Percentiles rank a stretch among this genome's conserved stretches.
phyloP scores from a whole-genome alignment of 2,888 invertebrate species.

The Sympetrum striolatum region DNA sequence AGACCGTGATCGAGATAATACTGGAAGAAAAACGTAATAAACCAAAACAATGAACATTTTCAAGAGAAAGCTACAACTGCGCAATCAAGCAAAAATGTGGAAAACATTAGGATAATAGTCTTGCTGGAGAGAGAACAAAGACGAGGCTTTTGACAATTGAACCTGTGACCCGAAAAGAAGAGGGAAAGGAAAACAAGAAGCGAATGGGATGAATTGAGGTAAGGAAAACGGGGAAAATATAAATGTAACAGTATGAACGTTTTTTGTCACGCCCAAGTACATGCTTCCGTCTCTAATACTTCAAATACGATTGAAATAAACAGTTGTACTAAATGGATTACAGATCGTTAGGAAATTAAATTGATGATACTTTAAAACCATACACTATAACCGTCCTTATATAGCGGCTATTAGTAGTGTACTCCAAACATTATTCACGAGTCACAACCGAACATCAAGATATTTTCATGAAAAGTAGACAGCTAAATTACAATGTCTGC shows the following conservation, averaged over 20 bases:
- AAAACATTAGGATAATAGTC: background rate
- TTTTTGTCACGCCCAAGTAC: background rate
- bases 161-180: background rate
- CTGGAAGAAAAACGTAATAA: background rate
- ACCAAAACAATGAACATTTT: background rate
- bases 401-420: too few species aligned
- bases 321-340: too few species aligned
- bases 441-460: too few species aligned
- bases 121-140: background rate
- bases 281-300: too few species aligned
- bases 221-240: background rate
- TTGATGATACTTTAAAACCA: too few species aligned
- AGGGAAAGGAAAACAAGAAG: background rate
- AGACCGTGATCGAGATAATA: too few species aligned
- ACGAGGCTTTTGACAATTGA: background rate
- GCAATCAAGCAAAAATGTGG: background rate
- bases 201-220: background rate
- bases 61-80: background rate
- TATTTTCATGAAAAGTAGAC: too few species aligned
- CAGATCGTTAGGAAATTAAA: too few species aligned
- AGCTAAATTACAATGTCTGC: too few species aligned
- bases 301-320: too few species aligned
- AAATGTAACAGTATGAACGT: background rate
- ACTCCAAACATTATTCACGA: too few species aligned
- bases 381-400: too few species aligned